phyloP scores from a whole-genome alignment of 2,888 invertebrate species.

The Cephus spinipes region DNA sequence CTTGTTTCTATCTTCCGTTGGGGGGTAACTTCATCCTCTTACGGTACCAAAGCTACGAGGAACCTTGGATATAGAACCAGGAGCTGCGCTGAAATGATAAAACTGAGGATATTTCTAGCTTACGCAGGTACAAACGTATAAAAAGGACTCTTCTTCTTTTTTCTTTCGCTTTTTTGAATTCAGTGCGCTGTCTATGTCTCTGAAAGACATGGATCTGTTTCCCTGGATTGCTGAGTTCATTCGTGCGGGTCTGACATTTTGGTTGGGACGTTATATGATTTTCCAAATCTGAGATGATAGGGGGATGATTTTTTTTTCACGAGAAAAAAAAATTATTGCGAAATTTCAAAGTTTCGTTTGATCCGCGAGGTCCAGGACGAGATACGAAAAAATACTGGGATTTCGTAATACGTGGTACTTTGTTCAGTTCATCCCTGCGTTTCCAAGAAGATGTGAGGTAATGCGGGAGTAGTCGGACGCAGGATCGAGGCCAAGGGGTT shows the following conservation, averaged over 20 bases:
- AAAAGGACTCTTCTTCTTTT: not conserved
- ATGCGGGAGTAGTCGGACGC: not conserved
- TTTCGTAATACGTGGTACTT: not conserved
- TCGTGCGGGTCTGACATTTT: not conserved
- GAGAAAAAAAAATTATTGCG: not conserved
- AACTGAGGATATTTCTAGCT: slow-evolving; percentile 47
- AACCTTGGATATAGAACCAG: slow-evolving; percentile 40
- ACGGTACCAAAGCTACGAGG: not conserved
- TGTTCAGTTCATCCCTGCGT: not conserved
- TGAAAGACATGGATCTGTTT: not conserved
- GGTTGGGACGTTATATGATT: not conserved
- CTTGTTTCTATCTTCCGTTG: not conserved
- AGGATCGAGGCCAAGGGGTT: not conserved
- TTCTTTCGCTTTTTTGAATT: not conserved
- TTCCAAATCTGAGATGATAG: not conserved
- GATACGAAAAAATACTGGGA: not conserved
- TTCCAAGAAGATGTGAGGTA: not conserved
- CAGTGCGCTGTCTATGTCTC: not conserved
- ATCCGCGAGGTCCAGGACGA: not conserved
- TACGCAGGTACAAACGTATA: slow-evolving; percentile 37
- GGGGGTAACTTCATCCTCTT: not conserved
- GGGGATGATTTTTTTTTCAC: not conserved
- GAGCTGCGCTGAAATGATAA: slow-evolving; percentile 51
- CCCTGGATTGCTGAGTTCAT: not conserved
- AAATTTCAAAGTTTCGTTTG: not conserved